A percentile compares a stretch with the other conserved stretches of the same genome.
Conservation (phyloP, 2,888 invertebrate genomes). For the Gerris lacustris region DNA sequence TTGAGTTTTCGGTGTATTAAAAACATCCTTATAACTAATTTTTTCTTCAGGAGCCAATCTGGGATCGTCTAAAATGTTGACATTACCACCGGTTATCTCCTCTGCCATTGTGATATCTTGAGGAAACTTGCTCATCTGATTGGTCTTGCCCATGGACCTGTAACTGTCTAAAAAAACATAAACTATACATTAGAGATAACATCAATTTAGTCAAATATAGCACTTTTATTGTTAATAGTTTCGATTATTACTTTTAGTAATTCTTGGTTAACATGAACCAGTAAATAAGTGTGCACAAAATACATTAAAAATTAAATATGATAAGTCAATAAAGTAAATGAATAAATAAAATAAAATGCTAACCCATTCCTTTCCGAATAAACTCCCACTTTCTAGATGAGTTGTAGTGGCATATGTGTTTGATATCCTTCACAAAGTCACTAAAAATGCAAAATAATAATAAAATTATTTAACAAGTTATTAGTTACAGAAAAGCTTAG, state of each 20-base stretch:
- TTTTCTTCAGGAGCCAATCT: slow-evolving; percentile 44
- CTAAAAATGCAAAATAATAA: slow-evolving; percentile 44
- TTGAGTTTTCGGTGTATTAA: slow-evolving; percentile 36
- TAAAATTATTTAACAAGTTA: not conserved
- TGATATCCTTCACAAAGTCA: slow-evolving; percentile 61
- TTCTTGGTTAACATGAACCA: no score
- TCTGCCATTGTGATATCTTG: slow-evolving; percentile 64
- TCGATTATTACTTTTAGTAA: no score
- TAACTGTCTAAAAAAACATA: not conserved
- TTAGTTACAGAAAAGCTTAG: no score
- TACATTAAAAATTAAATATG: no score
- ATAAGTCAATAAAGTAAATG: no score
- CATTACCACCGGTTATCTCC: slow-evolving; percentile 55
- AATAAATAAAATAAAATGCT: slow-evolving; percentile 34
- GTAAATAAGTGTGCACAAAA: no score
- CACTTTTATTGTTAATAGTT: no score
- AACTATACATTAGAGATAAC: no score
- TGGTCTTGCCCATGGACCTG: not conserved
- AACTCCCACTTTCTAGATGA: slow-evolving; percentile 67
- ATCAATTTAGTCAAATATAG: no score
- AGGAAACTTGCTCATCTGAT: slow-evolving; percentile 63
- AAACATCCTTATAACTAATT: slow-evolving; percentile 42
- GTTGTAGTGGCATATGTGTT: slow-evolving; percentile 62
- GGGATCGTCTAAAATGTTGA: slow-evolving; percentile 52
- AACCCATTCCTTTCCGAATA: slow-evolving; percentile 70